A percentile compares a stretch with the other conserved stretches of the same genome.
Conservation (phyloP, 2,113 vertebrate species). For the Hydropotes inermis region DNA sequence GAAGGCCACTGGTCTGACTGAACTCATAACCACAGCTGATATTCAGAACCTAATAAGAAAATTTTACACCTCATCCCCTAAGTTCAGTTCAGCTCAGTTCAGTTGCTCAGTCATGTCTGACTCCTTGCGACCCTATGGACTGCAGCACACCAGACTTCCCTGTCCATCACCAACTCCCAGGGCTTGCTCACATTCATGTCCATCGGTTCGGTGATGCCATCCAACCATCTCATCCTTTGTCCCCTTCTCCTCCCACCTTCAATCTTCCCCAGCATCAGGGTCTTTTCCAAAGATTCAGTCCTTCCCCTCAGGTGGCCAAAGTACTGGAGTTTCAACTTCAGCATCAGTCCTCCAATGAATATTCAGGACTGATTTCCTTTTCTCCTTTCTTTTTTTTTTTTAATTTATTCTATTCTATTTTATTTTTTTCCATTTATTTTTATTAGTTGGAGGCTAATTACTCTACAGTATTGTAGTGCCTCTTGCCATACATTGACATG, state of each 20-base stretch:
- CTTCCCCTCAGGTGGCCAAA: background rate
- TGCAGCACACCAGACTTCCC: background rate
- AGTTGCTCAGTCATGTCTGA: background rate
- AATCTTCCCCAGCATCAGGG: background rate
- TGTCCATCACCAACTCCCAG: background rate
- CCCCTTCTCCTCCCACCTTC: background rate
- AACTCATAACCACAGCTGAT: background rate
- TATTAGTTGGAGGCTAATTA: too few species aligned
- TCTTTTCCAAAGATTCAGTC: background rate
- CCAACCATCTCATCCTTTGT: background rate
- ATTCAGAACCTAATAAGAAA: background rate
- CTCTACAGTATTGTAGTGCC: too few species aligned
- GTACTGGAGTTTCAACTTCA: background rate
- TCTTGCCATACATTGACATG: too few species aligned
- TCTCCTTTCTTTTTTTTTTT: too few species aligned
- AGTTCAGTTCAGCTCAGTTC: background rate
- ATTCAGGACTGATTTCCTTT: background rate
- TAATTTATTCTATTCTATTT: too few species aligned
- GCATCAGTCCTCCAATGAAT: background rate
- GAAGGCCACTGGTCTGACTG: background rate
- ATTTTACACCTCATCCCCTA: background rate
- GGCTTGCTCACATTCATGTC: background rate
- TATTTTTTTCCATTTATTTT: too few species aligned
- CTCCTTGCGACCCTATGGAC: background rate
- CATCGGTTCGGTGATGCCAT: background rate